A percentile compares a stretch with the other conserved stretches of the same genome.
phyloP scores from a whole-genome alignment of 2,113 vertebrate species.

The Zosterops japonicus region DNA sequence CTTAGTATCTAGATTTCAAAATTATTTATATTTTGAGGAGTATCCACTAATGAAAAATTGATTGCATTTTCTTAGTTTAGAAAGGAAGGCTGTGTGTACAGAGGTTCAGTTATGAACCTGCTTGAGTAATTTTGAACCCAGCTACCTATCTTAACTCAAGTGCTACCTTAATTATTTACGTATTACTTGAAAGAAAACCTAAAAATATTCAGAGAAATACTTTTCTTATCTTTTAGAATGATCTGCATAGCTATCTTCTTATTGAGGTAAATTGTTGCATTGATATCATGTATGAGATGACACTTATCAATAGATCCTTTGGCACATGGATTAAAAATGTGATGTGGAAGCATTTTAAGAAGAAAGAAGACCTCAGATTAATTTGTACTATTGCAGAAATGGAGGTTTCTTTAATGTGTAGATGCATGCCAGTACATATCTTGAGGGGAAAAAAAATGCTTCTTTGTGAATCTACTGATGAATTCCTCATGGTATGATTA shows the following conservation, averaged over 20 bases:
- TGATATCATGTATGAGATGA: not conserved
- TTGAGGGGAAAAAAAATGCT: not conserved
- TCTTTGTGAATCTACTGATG: not conserved
- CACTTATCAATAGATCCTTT: constrained; percentile 33
- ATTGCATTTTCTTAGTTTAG: not conserved
- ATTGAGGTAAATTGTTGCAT: not conserved
- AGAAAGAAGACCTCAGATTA: not conserved
- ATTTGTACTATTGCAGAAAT: not conserved
- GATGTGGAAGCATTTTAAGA: constrained; percentile 20
- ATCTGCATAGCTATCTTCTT: constrained; percentile 33
- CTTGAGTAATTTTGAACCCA: not conserved
- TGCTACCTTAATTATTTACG: not conserved
- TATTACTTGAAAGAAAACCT: constrained; percentile 30
- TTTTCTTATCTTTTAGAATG: constrained; percentile 32
- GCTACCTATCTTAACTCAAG: not conserved
- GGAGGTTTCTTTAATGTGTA: not conserved
- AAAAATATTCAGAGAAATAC: constrained; percentile 36
- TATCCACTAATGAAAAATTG: not conserved
- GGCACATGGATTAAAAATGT: constrained; percentile 1
- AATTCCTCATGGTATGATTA: not conserved
- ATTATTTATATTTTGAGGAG: not conserved
- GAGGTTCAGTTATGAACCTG: not conserved
- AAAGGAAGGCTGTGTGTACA: not conserved
- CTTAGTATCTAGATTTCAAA: not conserved
- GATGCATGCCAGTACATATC: not conserved